These are phyloP conservation scores for Stegana nigrithorax DNA, from an alignment of 2,888 invertebrate genomes.

Conservation along the genomic window DNA sequence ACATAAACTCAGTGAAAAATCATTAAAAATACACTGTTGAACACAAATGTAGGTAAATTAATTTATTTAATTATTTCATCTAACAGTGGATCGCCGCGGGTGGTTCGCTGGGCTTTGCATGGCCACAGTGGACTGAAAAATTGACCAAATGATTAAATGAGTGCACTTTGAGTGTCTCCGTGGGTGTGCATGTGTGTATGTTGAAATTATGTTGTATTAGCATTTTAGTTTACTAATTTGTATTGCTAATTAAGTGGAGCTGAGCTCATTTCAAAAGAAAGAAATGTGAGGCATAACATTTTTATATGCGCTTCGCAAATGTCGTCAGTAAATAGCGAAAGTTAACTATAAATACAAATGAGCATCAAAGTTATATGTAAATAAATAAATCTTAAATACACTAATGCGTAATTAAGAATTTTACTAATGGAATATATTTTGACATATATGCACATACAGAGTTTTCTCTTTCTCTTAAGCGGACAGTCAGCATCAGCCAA, in stretches of 20 bases:
- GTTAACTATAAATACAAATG: too few relatives aligned
- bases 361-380: too few relatives aligned
- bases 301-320: too few relatives aligned
- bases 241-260: slow-evolving; percentile 8
- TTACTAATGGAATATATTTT: too few relatives aligned
- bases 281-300: too few relatives aligned
- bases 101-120: too few relatives aligned
- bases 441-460: too few relatives aligned
- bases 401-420: too few relatives aligned
- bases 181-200: neutral
- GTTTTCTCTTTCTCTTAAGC: too few relatives aligned
- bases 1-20: neutral
- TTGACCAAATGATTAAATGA: neutral
- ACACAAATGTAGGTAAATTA: slow-evolving; percentile 3
- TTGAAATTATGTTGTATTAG: slow-evolving; percentile 17
- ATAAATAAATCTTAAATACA: too few relatives aligned
- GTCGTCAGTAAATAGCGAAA: neutral
- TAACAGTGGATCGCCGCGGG: slow-evolving; percentile 1
- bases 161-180: neutral
- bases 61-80: slow-evolving; percentile 11
- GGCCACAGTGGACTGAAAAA: neutral
- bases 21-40: neutral
- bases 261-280: too few relatives aligned
- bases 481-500: too few relatives aligned
- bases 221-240: slow-evolving; percentile 16